Conservation (phyloP, 2,113 vertebrate genomes). For the Corythoichthys haematopterus region DNA sequence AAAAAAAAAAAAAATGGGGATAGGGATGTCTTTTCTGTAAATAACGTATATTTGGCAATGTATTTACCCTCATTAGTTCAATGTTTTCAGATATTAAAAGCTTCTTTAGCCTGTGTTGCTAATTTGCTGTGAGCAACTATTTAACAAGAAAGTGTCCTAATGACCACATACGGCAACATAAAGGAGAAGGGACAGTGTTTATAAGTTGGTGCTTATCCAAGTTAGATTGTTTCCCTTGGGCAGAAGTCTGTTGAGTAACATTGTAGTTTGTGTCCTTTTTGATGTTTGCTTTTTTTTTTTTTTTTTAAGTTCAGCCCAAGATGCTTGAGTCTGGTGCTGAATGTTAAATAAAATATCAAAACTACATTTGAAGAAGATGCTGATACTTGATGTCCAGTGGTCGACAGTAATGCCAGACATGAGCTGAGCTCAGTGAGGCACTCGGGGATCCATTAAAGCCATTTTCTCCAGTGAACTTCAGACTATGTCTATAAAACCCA, state of each 20-base stretch:
- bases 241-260: background rate
- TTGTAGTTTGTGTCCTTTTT: background rate
- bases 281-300: background rate
- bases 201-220: background rate
- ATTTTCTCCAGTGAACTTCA: background rate
- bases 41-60: background rate
- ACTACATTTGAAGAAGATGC: background rate
- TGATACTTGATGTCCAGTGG: background rate
- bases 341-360: background rate
- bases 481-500: background rate
- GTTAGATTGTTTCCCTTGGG: background rate
- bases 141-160: background rate
- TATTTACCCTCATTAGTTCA: too few relatives aligned
- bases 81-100: background rate
- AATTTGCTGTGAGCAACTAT: too few relatives aligned
- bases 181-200: background rate
- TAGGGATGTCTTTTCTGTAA: background rate
- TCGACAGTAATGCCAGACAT: background rate
- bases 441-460: conserved; percentile 3
- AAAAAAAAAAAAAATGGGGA: background rate
- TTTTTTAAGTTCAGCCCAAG: background rate
- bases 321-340: background rate
- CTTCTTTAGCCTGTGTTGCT: background rate
- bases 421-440: background rate
- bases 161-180: background rate